Percentiles rank a stretch among this genome's conserved stretches.
Evolutionary conservation across 2,113 vertebrate species (phyloP).

Genomic region (Notarius quadriscutis): DNA sequence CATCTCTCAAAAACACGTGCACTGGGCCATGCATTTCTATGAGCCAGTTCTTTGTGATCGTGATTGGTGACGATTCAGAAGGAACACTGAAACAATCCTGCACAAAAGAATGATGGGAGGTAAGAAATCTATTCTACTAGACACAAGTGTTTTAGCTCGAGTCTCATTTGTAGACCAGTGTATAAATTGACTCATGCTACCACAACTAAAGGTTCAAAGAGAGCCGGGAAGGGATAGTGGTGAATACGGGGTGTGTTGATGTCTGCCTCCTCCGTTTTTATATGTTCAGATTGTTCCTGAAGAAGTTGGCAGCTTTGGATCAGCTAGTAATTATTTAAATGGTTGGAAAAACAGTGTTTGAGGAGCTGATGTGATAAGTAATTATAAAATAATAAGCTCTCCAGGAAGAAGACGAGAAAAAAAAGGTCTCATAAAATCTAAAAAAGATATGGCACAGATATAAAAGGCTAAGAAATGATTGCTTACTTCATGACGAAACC

Average conservation of each 20-base stretch:
- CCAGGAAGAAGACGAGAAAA: too few relatives aligned
- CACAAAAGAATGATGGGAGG: background rate
- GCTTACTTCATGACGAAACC: background rate
- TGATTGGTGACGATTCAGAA: background rate
- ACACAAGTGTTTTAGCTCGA: background rate
- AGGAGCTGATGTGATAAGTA: background rate
- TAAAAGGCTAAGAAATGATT: background rate
- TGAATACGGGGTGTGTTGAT: background rate
- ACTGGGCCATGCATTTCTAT: background rate
- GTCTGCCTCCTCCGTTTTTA: background rate
- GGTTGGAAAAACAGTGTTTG: background rate
- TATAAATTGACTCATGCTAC: background rate
- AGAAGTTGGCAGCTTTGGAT: background rate
- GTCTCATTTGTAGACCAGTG: background rate
- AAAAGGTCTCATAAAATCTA: too few relatives aligned
- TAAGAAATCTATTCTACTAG: background rate
- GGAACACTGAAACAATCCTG: background rate
- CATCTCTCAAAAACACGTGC: background rate
- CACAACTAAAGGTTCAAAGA: slow-evolving; percentile 11
- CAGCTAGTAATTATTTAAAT: background rate
- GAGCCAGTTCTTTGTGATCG: background rate
- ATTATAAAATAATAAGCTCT: background rate
- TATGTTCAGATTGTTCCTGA: background rate
- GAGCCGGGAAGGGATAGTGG: background rate
- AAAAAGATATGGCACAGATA: background rate